Conservation (phyloP, 2,113 vertebrate species). For the Dolichallabes microphthalmus region DNA sequence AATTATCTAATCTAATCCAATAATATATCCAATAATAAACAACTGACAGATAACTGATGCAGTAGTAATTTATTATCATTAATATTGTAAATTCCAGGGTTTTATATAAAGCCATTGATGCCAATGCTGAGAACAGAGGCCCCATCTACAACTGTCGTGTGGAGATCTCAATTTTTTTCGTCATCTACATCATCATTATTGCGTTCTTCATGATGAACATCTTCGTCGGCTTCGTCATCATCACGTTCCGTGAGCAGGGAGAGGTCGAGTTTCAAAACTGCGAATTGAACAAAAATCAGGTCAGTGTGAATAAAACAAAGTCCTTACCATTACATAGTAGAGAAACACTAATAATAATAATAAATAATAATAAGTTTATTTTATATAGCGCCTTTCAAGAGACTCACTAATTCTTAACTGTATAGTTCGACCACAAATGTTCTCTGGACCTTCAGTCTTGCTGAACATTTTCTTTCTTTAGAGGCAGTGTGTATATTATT, state of each 20-base stretch:
- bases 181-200: slow-evolving; percentile 97
- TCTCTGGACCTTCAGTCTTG: too few species aligned
- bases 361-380: too few species aligned
- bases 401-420: too few species aligned
- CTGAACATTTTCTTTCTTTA: slow-evolving; percentile 49
- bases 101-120: slow-evolving; percentile 90
- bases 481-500: slow-evolving; percentile 90
- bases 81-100: slow-evolving; percentile 66
- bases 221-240: slow-evolving; percentile 96
- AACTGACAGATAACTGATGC: neutral
- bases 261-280: slow-evolving; percentile 94
- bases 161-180: slow-evolving; percentile 95
- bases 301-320: slow-evolving; percentile 49
- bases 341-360: too few species aligned
- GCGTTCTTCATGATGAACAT: slow-evolving; percentile 99
- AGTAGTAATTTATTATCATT: neutral
- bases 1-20: too few species aligned
- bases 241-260: slow-evolving; percentile 92
- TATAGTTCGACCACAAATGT: too few species aligned
- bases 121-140: slow-evolving; percentile 84
- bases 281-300: slow-evolving; percentile 96
- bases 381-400: too few species aligned
- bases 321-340: neutral
- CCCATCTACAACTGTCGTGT: slow-evolving; percentile 93
- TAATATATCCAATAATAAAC: neutral